Conservation (phyloP, 2,113 vertebrate genomes). For the Dipodomys merriami region DNA sequence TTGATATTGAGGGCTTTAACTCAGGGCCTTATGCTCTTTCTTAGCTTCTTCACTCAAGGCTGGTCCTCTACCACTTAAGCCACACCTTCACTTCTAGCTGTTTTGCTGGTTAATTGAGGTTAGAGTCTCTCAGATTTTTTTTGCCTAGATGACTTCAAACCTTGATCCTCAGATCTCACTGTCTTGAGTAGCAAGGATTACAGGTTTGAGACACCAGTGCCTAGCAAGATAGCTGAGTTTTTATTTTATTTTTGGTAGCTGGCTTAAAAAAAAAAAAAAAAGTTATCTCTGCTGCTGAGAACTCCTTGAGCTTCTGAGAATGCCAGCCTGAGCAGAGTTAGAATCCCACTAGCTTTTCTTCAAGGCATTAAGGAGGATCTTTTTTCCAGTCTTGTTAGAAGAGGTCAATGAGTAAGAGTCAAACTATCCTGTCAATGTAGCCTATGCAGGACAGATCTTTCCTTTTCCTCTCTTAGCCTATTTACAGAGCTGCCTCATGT, state of each 20-base stretch:
- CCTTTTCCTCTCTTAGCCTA: neutral
- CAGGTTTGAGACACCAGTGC: too few relatives aligned
- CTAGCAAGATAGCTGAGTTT: too few relatives aligned
- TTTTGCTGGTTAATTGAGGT: too few relatives aligned
- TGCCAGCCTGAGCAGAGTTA: neutral
- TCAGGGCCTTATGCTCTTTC: too few relatives aligned
- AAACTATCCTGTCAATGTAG: slow-evolving; percentile 5
- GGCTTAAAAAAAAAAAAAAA: slow-evolving; percentile 20
- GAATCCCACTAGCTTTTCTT: slow-evolving; percentile 11
- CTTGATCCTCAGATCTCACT: too few relatives aligned
- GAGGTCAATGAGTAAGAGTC: slow-evolving; percentile 4
- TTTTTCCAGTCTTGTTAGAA: neutral
- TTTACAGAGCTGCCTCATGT: slow-evolving; percentile 31
- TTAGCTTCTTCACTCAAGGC: too few relatives aligned
- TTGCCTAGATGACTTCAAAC: too few relatives aligned
- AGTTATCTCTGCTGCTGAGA: slow-evolving; percentile 48
- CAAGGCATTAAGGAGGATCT: neutral
- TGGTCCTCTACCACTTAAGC: too few relatives aligned
- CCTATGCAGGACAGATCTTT: neutral
- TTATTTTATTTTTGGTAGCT: neutral
- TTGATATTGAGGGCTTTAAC: too few relatives aligned
- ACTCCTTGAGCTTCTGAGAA: slow-evolving; percentile 20
- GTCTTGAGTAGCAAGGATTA: too few relatives aligned
- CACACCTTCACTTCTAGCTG: too few relatives aligned
- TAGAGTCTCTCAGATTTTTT: too few relatives aligned